These are phyloP conservation scores for Catocala fraxini DNA, from an alignment of 2,888 invertebrate genomes.

Conservation along the genomic window DNA sequence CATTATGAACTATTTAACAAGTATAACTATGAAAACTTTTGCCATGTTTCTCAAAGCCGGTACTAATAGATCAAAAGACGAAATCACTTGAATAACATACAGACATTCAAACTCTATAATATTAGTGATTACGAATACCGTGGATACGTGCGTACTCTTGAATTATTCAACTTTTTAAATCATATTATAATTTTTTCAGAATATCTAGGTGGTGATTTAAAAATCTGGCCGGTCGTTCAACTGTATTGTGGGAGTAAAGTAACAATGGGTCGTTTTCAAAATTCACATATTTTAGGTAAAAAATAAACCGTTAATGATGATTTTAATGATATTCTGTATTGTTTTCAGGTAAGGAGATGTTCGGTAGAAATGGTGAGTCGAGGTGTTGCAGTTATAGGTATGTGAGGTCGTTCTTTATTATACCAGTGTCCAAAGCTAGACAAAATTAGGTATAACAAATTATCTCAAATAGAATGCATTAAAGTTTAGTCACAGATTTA, in stretches of 20 bases:
- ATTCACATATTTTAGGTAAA: constrained; percentile 49
- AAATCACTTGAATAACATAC: constrained; percentile 23
- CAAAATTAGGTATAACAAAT: constrained; percentile 11
- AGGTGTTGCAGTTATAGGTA: constrained; percentile 17
- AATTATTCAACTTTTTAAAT: constrained; percentile 74
- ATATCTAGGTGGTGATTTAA: constrained; percentile 79
- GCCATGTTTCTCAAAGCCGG: too few species aligned
- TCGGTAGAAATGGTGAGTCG: constrained; percentile 19
- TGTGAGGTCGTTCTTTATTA: constrained; percentile 14
- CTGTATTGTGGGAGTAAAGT: constrained; percentile 51
- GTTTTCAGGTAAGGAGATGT: constrained; percentile 62
- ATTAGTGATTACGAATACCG: constrained; percentile 39
- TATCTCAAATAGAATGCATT: background rate
- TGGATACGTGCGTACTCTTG: constrained; percentile 64
- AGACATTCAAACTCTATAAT: constrained; percentile 24
- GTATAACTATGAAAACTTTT: too few species aligned
- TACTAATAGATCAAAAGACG: background rate
- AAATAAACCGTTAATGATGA: constrained; percentile 51
- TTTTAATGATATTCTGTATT: constrained; percentile 51
- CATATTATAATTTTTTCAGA: constrained; percentile 70
- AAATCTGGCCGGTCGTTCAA: constrained; percentile 82
- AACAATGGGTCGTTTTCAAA: constrained; percentile 60
- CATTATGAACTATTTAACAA: too few species aligned
- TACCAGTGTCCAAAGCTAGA: constrained; percentile 1
- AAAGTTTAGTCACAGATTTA: background rate